A percentile compares a stretch with the other conserved stretches of the same genome.
These are phyloP conservation scores for Myripristis murdjan DNA, from an alignment of 2,797 vertebrate species.

Conservation along the genomic window DNA sequence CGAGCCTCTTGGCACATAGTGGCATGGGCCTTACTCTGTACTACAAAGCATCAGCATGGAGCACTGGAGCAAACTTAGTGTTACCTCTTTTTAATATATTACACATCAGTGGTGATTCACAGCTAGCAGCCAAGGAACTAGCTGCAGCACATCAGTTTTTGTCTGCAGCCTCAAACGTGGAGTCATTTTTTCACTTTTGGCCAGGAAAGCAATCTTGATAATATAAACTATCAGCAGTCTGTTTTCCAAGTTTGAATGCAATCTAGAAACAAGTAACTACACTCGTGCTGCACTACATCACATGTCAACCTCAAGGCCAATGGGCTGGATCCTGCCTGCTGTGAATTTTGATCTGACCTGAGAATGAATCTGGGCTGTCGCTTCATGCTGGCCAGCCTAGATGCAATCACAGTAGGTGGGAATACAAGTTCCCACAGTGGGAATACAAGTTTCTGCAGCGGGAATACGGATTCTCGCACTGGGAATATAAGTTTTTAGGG, in stretches of 20 bases:
- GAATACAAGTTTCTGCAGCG: too few relatives aligned
- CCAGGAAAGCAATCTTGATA: conserved; percentile 19
- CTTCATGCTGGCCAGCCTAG: background rate
- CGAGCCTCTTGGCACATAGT: too few relatives aligned
- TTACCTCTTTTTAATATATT: too few relatives aligned
- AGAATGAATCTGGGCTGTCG: conserved; percentile 29
- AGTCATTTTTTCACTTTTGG: background rate
- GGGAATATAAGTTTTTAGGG: too few relatives aligned
- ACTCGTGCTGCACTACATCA: conserved; percentile 8
- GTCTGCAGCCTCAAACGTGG: conserved; percentile 8
- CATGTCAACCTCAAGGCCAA: conserved; percentile 30
- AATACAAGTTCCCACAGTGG: too few relatives aligned
- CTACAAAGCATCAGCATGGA: too few relatives aligned
- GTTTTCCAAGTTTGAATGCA: conserved; percentile 32
- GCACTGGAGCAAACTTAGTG: too few relatives aligned
- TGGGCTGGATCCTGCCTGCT: conserved; percentile 25
- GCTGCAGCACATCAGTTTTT: background rate
- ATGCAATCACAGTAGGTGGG: too few relatives aligned
- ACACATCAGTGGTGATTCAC: conserved; percentile 14
- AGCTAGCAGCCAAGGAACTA: background rate
- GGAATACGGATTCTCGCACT: too few relatives aligned
- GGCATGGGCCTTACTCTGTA: too few relatives aligned
- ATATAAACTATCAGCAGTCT: conserved; percentile 7
- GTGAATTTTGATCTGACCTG: conserved; percentile 30
- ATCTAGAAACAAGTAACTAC: conserved; percentile 2